Conservation (phyloP, 2,888 invertebrate species). For the Odontomyia ornata region DNA sequence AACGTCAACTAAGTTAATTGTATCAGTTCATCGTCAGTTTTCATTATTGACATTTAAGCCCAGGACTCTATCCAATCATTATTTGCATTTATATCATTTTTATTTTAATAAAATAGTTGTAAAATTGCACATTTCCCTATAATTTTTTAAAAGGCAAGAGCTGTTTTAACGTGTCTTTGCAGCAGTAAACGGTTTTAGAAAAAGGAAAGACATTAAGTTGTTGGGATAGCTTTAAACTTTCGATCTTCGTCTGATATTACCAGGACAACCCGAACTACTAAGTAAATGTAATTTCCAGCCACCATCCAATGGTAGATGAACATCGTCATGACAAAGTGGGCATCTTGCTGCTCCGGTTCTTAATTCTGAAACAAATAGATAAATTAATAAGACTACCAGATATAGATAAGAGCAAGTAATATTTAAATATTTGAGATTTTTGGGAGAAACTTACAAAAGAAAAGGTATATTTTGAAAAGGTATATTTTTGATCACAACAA, state of each 20-base stretch:
- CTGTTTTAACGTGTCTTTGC: slow-evolving; percentile 50
- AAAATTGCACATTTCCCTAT: slow-evolving; percentile 42
- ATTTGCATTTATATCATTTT: background rate
- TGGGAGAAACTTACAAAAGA: background rate
- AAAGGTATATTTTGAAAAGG: too few species aligned
- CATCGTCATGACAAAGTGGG: slow-evolving; percentile 84
- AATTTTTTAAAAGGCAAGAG: slow-evolving; percentile 28
- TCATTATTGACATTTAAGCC: background rate
- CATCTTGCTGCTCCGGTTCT: slow-evolving; percentile 78
- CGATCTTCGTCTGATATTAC: slow-evolving; percentile 62
- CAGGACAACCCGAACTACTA: slow-evolving; percentile 61
- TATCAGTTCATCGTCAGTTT: background rate
- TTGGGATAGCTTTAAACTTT: slow-evolving; percentile 51
- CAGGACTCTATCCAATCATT: background rate
- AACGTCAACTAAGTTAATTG: slow-evolving; percentile 12
- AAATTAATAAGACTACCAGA: background rate
- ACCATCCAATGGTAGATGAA: slow-evolving; percentile 78
- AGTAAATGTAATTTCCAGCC: slow-evolving; percentile 80
- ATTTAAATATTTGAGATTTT: background rate
- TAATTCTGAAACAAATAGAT: slow-evolving; percentile 52
- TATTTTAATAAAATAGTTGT: slow-evolving; percentile 18
- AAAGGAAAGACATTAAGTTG: background rate
- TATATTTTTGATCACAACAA: too few species aligned
- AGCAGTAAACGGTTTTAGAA: background rate
- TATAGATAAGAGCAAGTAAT: background rate